These are phyloP conservation scores for Anseranas semipalmata DNA, from an alignment of 2,113 vertebrate species.

Conservation along the genomic window DNA sequence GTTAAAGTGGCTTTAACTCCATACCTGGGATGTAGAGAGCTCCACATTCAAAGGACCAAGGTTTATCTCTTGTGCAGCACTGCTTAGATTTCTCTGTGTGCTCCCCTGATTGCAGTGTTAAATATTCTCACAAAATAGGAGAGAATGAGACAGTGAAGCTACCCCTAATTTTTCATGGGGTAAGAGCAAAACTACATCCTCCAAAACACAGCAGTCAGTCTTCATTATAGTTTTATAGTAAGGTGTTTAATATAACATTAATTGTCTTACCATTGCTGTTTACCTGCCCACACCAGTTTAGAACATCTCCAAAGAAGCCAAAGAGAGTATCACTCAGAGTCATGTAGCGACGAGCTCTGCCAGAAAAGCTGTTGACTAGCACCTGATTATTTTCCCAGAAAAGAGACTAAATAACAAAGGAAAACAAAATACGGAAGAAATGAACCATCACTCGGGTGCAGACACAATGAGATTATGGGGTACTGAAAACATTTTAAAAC, in stretches of 20 bases:
- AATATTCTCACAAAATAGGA: neutral
- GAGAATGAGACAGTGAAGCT: neutral
- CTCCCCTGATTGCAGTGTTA: neutral
- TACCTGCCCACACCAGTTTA: slow-evolving; percentile 76
- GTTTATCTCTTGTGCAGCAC: neutral
- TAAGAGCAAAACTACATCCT: neutral
- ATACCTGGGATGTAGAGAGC: neutral
- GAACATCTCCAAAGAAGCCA: slow-evolving; percentile 64
- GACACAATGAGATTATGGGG: neutral
- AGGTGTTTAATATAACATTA: neutral
- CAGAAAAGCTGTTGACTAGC: slow-evolving; percentile 69
- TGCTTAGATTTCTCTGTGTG: neutral
- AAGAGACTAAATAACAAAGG: slow-evolving; percentile 66
- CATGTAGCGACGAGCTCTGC: slow-evolving; percentile 59
- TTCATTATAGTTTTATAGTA: neutral
- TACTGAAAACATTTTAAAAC: neutral
- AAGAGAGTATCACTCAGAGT: slow-evolving; percentile 66
- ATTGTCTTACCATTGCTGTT: slow-evolving; percentile 64
- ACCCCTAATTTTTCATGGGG: neutral
- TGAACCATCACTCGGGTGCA: neutral
- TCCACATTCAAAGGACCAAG: neutral
- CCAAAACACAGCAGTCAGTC: neutral
- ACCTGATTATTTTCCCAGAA: slow-evolving; percentile 83
- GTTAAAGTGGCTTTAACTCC: neutral
- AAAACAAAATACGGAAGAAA: neutral